Base-by-base conservation (phyloP, 37 sponge, comb jelly and placozoan species). In the Beroe ovata region DNA sequence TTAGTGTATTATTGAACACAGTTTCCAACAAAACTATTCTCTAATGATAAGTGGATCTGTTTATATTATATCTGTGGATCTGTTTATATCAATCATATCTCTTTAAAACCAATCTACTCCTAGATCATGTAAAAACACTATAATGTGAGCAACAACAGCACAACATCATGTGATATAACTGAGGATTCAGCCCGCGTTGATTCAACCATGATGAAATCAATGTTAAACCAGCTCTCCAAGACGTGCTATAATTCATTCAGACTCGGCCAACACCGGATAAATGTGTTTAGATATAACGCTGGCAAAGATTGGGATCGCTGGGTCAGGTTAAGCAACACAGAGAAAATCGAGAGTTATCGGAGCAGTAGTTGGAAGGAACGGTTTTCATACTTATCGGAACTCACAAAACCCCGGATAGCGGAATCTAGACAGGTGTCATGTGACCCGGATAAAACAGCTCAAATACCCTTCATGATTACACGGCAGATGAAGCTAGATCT, bases 401-500 rank as follows among this genome's bases (percentile, higher is more conserved):
- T 66, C 36, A 32, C 69, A 8, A 66, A 32, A 66, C 36, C 69
- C 2, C 25, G 69, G 36, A 30, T 66, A 18, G 54, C 54, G 11
- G 11, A 6, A 6, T 11, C 11, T 47, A 6, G 11, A 16, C 6
- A 11, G 54, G 54, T 16, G 6, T 6, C 6, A 47, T 6, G 6
- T 6, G 54, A 47, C 11, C 54, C 54, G 54, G 54, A 47, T 6
- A 47, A 47, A 47, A 47, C 54, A 6, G 54, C 54, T 47, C 54
- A 47, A 37, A 30, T 66, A 4, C 69, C 69, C 35, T 66, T 66
- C 30, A 66, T 66, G 69, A 66, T 66, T 34, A 66, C 69, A 32
- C 25, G 36, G 16, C 69, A 66, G 36, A 66, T 66, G 69, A 66
- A 66, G 35, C 69, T 66, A 14, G 36, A 66, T 14, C 69, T 66